Evolutionary conservation across 2,113 vertebrate species (phyloP).

Genomic region (Bettongia penicillata): DNA sequence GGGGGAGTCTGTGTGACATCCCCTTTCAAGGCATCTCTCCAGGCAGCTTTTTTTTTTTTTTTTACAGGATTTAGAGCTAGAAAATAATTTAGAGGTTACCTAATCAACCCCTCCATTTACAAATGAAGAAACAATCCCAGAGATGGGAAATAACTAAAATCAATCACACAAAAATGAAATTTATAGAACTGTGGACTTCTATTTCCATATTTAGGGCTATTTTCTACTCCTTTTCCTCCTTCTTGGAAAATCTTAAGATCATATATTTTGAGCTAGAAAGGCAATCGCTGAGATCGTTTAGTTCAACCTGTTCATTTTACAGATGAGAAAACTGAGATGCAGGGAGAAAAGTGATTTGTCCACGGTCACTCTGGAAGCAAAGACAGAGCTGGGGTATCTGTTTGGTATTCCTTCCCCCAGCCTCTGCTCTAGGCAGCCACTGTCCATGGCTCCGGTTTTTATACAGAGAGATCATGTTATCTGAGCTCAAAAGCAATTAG

Average conservation of each 20-base stretch:
- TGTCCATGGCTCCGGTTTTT: not conserved
- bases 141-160: not conserved
- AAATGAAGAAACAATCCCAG: not conserved
- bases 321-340: not conserved
- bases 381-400: not conserved
- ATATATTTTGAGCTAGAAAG: not conserved
- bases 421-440: not conserved
- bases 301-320: not conserved
- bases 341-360: not conserved
- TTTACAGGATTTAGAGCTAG: not conserved
- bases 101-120: not conserved
- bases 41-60: not conserved
- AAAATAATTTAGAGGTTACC: not conserved
- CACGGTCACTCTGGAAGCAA: not conserved
- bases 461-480: not conserved
- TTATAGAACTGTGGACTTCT: not conserved
- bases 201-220: not conserved
- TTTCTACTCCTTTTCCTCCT: not conserved
- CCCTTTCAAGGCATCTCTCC: not conserved
- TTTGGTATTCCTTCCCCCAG: not conserved
- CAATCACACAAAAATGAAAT: not conserved
- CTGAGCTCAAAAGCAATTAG: not conserved
- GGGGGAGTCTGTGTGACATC: not conserved
- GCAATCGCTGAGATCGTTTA: not conserved
- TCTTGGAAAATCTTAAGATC: not conserved